Conservation (phyloP, 2,797 vertebrate genomes). For the Gadopsis bispinosus region DNA sequence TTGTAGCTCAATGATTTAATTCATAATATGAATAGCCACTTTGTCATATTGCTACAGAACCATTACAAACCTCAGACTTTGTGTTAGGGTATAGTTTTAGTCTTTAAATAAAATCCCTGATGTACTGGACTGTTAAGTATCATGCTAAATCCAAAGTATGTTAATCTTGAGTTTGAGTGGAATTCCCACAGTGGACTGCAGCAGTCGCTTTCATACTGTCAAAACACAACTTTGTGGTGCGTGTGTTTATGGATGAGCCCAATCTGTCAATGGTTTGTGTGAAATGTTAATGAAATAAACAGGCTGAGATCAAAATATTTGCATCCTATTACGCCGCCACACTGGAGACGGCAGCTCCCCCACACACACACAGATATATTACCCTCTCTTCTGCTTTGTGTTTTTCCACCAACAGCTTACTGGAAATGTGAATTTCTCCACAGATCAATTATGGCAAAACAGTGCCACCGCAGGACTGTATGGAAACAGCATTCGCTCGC, state of each 20-base stretch:
- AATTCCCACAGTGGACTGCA: conserved; percentile 20
- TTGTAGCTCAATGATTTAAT: not conserved
- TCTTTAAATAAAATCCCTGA: conserved; percentile 20
- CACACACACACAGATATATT: not conserved
- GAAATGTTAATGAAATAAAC: conserved; percentile 60
- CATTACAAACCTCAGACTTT: not conserved
- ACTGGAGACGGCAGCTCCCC: conserved; percentile 20
- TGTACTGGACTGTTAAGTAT: not conserved
- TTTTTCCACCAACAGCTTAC: conserved; percentile 4
- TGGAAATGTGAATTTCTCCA: conserved; percentile 4
- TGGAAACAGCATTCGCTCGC: conserved; percentile 19
- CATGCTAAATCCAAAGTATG: not conserved
- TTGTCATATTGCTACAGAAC: not conserved
- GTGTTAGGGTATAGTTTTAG: not conserved
- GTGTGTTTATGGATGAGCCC: conserved; percentile 50
- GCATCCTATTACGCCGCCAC: conserved; percentile 40
- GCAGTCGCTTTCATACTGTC: conserved; percentile 32
- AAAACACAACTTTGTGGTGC: conserved; percentile 30
- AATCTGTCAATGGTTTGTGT: conserved; percentile 59
- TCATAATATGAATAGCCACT: not conserved
- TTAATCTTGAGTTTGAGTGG: conserved; percentile 28
- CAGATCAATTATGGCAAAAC: conserved; percentile 22
- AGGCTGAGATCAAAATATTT: conserved; percentile 50
- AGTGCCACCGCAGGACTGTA: conserved; percentile 48
- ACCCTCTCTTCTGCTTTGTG: not conserved